Conservation (phyloP, 1,140 invertebrate species). For the Scaptomyza hsui region DNA sequence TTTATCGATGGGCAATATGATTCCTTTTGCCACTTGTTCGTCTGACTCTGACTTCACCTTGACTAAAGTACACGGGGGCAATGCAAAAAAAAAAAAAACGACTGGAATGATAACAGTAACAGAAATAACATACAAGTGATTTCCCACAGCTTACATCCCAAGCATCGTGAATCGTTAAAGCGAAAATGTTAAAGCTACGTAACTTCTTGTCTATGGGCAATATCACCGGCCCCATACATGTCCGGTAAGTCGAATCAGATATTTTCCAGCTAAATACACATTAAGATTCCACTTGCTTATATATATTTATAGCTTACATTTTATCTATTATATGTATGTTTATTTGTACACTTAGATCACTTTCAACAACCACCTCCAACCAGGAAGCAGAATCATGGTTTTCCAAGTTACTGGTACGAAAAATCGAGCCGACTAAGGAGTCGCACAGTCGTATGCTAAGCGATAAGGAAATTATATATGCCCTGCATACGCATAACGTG, state of each 20-base stretch:
- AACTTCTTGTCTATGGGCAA: constrained; percentile 56
- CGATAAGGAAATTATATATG: constrained; percentile 97
- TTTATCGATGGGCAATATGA: constrained; percentile 24
- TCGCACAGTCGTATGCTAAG: constrained; percentile 97
- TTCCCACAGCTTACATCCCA: constrained; percentile 58
- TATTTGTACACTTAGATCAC: constrained; percentile 31
- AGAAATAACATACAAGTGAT: constrained; percentile 51
- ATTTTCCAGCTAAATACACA: constrained; percentile 3
- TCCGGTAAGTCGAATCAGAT: constrained; percentile 60
- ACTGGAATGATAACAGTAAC: constrained; percentile 56
- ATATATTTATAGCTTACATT: constrained; percentile 4
- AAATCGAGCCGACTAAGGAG: constrained; percentile 97
- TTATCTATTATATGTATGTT: neutral
- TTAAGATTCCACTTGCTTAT: no score
- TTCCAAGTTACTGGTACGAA: constrained; percentile 93
- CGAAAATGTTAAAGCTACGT: constrained; percentile 73
- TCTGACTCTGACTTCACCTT: constrained; percentile 79
- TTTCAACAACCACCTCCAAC: constrained; percentile 60
- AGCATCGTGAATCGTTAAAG: constrained; percentile 29
- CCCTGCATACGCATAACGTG: constrained; percentile 97
- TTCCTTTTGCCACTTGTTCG: constrained; percentile 45
- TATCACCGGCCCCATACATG: constrained; percentile 36
- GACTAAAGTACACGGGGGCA: constrained; percentile 72
- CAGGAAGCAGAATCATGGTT: constrained; percentile 91
- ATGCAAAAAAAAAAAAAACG: constrained; percentile 37